Conservation (phyloP, 2,888 invertebrate species). For the Sceliomorpha sp. region DNA sequence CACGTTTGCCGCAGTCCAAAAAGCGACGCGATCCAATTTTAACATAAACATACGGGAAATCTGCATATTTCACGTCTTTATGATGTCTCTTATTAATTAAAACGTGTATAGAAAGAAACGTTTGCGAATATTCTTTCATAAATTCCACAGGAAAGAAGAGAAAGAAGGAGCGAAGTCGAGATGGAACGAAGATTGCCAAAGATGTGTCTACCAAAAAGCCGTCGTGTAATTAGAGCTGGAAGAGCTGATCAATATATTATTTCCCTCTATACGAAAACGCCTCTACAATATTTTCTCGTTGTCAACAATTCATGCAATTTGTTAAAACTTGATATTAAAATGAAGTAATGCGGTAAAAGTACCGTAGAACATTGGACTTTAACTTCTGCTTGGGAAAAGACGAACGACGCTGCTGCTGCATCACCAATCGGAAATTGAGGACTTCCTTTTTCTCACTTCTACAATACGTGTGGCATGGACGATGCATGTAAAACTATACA, state of each 20-base stretch:
- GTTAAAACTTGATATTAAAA: constrained; percentile 11
- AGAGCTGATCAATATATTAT: too few relatives aligned
- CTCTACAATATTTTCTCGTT: too few relatives aligned
- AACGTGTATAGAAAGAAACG: constrained; percentile 37
- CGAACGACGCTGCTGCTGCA: constrained; percentile 44
- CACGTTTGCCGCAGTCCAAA: constrained; percentile 24
- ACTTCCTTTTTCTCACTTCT: constrained; percentile 55
- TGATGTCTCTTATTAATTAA: constrained; percentile 19
- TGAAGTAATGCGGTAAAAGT: constrained; percentile 50
- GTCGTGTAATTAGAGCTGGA: too few relatives aligned
- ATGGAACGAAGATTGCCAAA: too few relatives aligned
- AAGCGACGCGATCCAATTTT: constrained; percentile 18
- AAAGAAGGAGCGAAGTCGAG: too few relatives aligned
- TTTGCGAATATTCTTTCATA: too few relatives aligned
- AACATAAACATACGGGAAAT: constrained; percentile 20
- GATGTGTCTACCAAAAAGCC: too few relatives aligned
- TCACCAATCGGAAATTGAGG: constrained; percentile 56
- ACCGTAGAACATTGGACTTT: constrained; percentile 51
- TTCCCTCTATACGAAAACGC: too few relatives aligned
- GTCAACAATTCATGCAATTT: too few relatives aligned
- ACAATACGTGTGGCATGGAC: constrained; percentile 12
- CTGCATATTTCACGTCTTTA: constrained; percentile 34
- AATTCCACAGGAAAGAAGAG: too few relatives aligned
- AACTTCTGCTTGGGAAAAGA: constrained; percentile 54
- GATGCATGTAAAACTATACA: constrained; percentile 50